Evolutionary conservation across 2,888 invertebrate species (phyloP), one percentile per base, ranked within the genome.

Genomic region (Rotaria magnacalcarata): DNA sequence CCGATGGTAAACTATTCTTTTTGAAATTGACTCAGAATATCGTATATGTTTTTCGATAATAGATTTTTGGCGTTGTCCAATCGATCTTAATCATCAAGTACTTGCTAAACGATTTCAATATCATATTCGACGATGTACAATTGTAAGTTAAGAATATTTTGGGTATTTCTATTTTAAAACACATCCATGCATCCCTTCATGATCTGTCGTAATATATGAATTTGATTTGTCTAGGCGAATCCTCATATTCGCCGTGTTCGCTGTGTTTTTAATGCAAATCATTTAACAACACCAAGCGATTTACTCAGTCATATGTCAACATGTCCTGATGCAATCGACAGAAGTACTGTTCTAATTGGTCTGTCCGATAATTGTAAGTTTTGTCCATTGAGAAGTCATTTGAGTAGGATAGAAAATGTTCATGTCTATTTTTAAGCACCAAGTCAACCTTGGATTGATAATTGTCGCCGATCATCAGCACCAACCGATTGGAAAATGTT

Each of bases 61-160:
- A 60, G 60, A 60, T 60, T 60, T 60, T 60, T 60, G 60, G 60
- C 60, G 60, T 60, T 60, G 60, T 60, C 60, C 60, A 60, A 60
- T 60, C 27, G 60, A 60, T 60, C 16, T 60, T 4, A 60, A 60
- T n/a, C 60, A 60, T 60, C 60, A 27, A 27, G 60, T 60, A 27
- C 60, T 60, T 27, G 60, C 60, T 10, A 60, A 60, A 27, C 60
- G 60, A n/a, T 60, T 60, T 27, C 60, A 10, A 27, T 60, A 60
- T 60, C 60, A 60, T 60, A 60, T 60, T 60, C 60, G 60, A 60
- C 60, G 60, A 27, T 60, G 60, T 60, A n/a, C 27, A 27, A n/a
- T 60, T 60, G 60, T 60, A 60, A 60, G 60, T 60, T 11, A 11
- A n/a, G 60, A 27, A 3, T 27, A 5, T 27, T 60, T 14, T 60